Conservation (phyloP, 1,140 invertebrate species). For the Lucilia cuprina region DNA sequence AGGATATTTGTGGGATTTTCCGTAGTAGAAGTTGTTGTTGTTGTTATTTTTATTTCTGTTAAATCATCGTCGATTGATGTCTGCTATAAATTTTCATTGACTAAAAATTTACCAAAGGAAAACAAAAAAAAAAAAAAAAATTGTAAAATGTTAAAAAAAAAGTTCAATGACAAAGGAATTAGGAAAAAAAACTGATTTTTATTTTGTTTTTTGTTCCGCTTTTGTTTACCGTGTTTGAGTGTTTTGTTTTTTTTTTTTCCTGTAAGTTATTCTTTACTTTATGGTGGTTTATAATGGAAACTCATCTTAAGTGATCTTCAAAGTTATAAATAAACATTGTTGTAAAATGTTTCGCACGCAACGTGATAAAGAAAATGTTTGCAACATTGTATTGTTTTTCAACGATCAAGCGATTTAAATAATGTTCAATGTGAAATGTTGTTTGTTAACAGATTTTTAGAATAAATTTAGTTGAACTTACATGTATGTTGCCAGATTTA, state of each 20-base stretch:
- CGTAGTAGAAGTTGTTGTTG: background rate
- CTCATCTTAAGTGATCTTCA: background rate
- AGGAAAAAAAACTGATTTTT: background rate
- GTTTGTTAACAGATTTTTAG: too few relatives aligned
- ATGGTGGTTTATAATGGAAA: background rate
- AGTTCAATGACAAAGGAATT: conserved; percentile 23
- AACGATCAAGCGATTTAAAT: background rate
- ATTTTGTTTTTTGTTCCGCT: background rate
- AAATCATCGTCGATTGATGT: conserved; percentile 24
- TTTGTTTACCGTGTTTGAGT: background rate
- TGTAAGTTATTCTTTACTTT: background rate
- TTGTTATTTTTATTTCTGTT: background rate
- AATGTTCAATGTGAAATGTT: background rate
- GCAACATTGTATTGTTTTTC: background rate
- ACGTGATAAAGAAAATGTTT: background rate
- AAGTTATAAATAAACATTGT: conserved; percentile 7
- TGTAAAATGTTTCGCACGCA: background rate
- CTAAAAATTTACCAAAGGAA: background rate
- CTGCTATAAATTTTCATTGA: conserved; percentile 25
- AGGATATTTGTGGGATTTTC: conserved; percentile 23
- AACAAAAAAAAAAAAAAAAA: background rate
- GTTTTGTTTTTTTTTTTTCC: background rate
- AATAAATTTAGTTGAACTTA: too few relatives aligned
- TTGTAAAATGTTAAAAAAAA: background rate
- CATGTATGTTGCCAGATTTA: too few relatives aligned